Percentiles rank a stretch among this genome's conserved stretches.
Conservation (phyloP, 2,113 vertebrate species). For the Microcebus griseorufus region DNA sequence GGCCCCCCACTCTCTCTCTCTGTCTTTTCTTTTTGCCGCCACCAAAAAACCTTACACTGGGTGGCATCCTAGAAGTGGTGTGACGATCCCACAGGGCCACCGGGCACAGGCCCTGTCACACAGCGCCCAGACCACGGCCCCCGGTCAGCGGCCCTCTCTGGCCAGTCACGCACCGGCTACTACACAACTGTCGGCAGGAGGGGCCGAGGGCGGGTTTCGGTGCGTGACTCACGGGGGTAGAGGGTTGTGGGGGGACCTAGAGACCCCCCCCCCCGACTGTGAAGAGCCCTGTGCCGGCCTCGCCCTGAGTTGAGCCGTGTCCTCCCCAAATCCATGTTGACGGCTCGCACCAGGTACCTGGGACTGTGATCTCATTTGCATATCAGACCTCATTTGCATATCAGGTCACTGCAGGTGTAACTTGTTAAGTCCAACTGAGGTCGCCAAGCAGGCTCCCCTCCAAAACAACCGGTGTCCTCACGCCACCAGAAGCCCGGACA, state of each 20-base stretch:
- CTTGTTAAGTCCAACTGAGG: neutral
- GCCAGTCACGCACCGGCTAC: accelerated
- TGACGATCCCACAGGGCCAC: accelerated
- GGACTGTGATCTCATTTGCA: neutral
- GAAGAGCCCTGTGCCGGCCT: neutral
- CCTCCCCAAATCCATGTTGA: no score
- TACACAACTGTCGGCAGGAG: neutral
- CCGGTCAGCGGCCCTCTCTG: accelerated
- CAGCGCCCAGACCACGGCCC: neutral
- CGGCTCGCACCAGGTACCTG: accelerated
- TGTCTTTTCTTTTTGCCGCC: no score
- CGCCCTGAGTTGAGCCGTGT: accelerated
- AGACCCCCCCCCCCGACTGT: neutral
- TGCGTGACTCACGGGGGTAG: neutral
- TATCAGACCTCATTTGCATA: neutral
- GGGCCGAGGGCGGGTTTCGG: neutral
- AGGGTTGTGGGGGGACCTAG: neutral
- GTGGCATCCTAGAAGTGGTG: accelerated
- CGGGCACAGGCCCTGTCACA: neutral
- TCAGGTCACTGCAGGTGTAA: neutral
- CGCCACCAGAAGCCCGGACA: neutral
- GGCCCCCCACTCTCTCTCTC: no score
- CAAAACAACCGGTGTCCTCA: neutral
- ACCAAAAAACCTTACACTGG: no score
- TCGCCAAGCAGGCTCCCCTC: neutral